A percentile compares a stretch with the other conserved stretches of the same genome.
These are phyloP conservation scores for Andinoacara biseriatus DNA, from an alignment of 2,113 vertebrate species.

Conservation along the genomic window DNA sequence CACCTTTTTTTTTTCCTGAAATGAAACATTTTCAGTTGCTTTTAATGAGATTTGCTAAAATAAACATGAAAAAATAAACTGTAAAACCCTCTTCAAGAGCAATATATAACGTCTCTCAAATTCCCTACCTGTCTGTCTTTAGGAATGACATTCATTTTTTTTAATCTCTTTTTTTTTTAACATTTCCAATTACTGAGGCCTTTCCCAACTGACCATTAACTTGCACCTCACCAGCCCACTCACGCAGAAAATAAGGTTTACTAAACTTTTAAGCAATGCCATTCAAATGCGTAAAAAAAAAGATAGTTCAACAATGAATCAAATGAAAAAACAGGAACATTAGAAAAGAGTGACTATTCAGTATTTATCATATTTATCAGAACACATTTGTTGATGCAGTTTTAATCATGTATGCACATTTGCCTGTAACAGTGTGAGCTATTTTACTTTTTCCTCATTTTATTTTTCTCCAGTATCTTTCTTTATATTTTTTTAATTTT, in stretches of 20 bases:
- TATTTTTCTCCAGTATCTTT: background rate
- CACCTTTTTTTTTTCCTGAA: background rate
- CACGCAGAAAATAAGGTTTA: slow-evolving; percentile 12
- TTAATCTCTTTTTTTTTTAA: slow-evolving; percentile 4
- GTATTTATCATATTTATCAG: background rate
- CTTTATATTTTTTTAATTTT: background rate
- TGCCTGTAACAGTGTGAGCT: background rate
- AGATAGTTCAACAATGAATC: background rate
- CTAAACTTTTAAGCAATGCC: slow-evolving; percentile 11
- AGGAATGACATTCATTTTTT: slow-evolving; percentile 28
- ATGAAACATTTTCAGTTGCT: background rate
- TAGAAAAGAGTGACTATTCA: background rate
- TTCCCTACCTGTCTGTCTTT: slow-evolving; percentile 24
- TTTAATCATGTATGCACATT: background rate
- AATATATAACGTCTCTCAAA: background rate
- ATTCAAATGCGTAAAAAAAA: slow-evolving; percentile 7
- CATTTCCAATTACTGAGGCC: slow-evolving; percentile 37
- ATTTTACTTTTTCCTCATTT: background rate
- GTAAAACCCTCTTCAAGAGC: background rate
- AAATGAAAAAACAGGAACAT: background rate
- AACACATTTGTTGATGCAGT: background rate
- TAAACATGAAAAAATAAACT: background rate
- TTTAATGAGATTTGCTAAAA: background rate
- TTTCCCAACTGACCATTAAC: slow-evolving; percentile 7
- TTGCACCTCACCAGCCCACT: slow-evolving; percentile 14